phyloP scores from a whole-genome alignment of 2,113 vertebrate genomes.

The Pseudonaja textilis region DNA sequence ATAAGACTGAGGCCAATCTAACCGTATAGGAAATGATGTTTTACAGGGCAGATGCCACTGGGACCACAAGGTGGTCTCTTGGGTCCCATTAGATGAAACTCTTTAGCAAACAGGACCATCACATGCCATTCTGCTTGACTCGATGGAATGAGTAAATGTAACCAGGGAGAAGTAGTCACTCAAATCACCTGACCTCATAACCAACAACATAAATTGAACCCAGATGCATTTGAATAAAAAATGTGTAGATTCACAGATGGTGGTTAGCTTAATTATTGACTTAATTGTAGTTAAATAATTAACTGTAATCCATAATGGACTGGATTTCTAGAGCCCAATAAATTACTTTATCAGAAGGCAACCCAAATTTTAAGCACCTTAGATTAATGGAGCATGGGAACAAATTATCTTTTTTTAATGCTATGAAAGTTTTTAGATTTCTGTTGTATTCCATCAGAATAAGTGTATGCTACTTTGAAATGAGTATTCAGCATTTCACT shows the following conservation, averaged over 20 bases:
- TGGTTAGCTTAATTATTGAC: neutral
- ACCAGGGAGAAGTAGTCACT: neutral
- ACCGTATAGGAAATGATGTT: neutral
- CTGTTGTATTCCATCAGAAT: neutral
- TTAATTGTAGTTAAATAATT: neutral
- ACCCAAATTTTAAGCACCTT: neutral
- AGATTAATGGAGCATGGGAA: neutral
- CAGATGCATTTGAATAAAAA: neutral
- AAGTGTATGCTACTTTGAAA: neutral
- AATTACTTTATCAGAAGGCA: neutral
- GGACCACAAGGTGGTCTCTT: neutral
- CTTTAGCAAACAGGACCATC: neutral
- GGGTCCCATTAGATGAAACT: neutral
- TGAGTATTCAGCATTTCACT: neutral
- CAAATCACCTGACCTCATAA: neutral
- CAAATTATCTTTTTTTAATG: neutral
- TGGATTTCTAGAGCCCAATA: neutral
- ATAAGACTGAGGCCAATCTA: neutral
- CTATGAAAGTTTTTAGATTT: neutral
- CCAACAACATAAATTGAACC: neutral
- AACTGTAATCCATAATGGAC: neutral
- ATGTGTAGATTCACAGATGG: neutral
- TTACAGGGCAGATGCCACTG: neutral
- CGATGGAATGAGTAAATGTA: neutral
- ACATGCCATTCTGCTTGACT: neutral